These are phyloP conservation scores for Odontophorus gujanensis DNA, from an alignment of 2,113 vertebrate species.

Conservation along the genomic window DNA sequence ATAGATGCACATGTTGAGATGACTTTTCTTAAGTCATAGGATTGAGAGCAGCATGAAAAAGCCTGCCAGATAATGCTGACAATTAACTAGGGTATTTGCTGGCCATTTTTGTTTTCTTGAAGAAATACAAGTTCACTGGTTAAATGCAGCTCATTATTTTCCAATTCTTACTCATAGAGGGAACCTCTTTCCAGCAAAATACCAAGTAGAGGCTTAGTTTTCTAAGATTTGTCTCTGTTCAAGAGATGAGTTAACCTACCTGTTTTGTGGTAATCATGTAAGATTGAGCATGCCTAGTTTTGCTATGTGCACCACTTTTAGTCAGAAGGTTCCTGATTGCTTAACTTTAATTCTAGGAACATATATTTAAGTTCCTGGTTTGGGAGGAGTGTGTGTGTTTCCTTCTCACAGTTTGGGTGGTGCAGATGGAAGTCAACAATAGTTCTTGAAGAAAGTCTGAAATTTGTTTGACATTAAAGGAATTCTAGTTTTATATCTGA, in stretches of 20 bases:
- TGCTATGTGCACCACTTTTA: neutral
- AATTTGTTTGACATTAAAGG: neutral
- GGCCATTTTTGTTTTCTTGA: neutral
- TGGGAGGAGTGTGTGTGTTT: neutral
- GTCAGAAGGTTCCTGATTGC: neutral
- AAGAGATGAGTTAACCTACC: neutral
- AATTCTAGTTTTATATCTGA: neutral
- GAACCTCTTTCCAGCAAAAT: neutral
- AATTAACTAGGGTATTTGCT: neutral
- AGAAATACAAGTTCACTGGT: neutral
- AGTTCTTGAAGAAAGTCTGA: neutral
- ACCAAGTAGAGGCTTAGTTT: neutral
- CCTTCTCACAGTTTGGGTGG: fast-evolving
- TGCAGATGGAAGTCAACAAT: neutral
- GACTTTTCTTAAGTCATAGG: neutral
- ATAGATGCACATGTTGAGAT: neutral
- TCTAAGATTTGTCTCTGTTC: neutral
- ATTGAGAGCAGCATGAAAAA: neutral
- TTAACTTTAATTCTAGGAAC: neutral
- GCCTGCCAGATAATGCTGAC: neutral
- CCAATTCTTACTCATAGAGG: neutral
- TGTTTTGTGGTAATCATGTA: neutral
- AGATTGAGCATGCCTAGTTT: neutral
- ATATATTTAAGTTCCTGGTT: neutral
- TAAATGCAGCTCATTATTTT: neutral